phyloP scores from a whole-genome alignment of 2,797 vertebrate species.

The Oreortyx pictus region DNA sequence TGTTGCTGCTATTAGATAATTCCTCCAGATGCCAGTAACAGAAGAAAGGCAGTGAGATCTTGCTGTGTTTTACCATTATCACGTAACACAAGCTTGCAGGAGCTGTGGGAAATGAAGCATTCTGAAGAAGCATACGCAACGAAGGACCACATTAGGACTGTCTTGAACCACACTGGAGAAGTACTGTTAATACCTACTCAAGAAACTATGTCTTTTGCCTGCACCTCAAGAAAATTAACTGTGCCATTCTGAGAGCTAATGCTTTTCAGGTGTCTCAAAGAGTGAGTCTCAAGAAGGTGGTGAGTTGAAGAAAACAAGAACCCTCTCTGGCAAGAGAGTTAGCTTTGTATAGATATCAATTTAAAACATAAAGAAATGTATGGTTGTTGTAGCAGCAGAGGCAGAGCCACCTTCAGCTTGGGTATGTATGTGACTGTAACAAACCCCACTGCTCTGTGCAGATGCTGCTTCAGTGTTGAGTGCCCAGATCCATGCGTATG shows the following conservation, averaged over 20 bases:
- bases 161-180: background rate
- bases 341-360: background rate
- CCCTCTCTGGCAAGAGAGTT: background rate
- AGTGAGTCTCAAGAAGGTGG: background rate
- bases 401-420: background rate
- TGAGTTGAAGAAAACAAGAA: background rate
- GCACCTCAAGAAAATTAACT: background rate
- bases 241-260: background rate
- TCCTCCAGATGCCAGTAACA: background rate
- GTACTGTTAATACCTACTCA: background rate
- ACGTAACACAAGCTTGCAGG: background rate
- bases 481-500: background rate
- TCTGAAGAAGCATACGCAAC: background rate
- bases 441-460: background rate
- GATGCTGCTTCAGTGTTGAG: background rate
- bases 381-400: background rate
- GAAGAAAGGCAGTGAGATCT: background rate
- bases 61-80: background rate
- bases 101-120: background rate
- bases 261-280: background rate
- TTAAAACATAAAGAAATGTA: background rate
- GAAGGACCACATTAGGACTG: background rate
- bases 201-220: background rate
- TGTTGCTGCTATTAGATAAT: background rate
- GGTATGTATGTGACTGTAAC: fast-evolving